Base-by-base conservation (phyloP, 1,140 invertebrate genomes). In the Eriocheir sinensis region DNA sequence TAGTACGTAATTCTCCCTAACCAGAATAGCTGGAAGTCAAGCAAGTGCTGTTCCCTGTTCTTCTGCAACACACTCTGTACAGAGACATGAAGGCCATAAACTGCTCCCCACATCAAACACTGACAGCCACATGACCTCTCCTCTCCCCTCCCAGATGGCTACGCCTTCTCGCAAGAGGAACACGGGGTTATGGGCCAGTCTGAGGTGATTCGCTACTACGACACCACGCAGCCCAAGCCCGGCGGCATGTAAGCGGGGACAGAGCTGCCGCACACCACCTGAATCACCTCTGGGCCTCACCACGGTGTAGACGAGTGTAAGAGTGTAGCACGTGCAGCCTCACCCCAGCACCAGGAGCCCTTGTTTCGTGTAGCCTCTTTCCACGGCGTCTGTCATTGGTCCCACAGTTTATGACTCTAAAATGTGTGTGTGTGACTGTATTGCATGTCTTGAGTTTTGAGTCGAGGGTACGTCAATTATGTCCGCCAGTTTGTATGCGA, bases 151-250 rank as follows among this genome's bases (percentile, higher is more conserved):
- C 80, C 94, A 99, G 99, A 99, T 98, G 99, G 99, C 95, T 99
- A 98, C 97, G 99, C 99, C 95, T 99, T 99, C 97, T 99, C 99
- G 30, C 99, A 99, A 98, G 99, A 99, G 97, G 99, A 99, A 97
- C 98, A 99, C 96, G 99, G 99, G 95, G 98, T 98, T 96, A 98
- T 99, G 80, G 98, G 98, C 36, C 99, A 99, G 97, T 98, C 98
- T 86, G 98, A 98, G 96, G 98, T 99, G 96, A 99, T 99, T 96
- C 98, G 99, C 96, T 98, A 98, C 40, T 99, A 99, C 98, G 98
- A 99, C 97, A 99, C 98, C 95, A 98, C 96, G 27, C 95, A 89
- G 85, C 96, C 96, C 12, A 96, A 96, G 79, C 96, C 96, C 36
- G 95, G 95, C 72, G 96, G 96, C 48, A 95, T 96, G 96, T 96